These are phyloP conservation scores for Nudaria mundana DNA, from an alignment of 2,888 invertebrate genomes.

Conservation along the genomic window DNA sequence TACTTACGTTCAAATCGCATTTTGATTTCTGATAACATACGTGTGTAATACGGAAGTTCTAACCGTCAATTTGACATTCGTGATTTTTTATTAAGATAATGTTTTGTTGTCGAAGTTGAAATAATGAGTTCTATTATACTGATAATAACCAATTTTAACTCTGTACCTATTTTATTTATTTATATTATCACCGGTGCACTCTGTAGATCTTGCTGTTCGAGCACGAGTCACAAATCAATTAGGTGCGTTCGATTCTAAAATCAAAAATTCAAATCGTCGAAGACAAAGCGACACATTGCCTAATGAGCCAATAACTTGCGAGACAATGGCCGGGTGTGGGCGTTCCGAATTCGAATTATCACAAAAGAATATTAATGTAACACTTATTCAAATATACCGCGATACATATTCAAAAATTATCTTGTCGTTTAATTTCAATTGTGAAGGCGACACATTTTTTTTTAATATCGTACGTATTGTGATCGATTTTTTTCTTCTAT, in stretches of 20 bases:
- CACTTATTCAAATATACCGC: constrained; percentile 77
- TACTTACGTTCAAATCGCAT: constrained; percentile 42
- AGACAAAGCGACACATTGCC: constrained; percentile 69
- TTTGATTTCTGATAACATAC: constrained; percentile 47
- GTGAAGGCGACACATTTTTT: constrained; percentile 65
- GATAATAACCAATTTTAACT: constrained; percentile 21
- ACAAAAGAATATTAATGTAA: constrained; percentile 80
- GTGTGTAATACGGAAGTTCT: constrained; percentile 53
- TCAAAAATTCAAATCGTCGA: constrained; percentile 74
- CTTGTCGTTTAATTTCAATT: constrained; percentile 69
- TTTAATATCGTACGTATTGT: constrained; percentile 55
- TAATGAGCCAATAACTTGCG: constrained; percentile 80
- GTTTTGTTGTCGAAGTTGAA: constrained; percentile 44
- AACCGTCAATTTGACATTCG: constrained; percentile 42
- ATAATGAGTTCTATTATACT: constrained; percentile 28
- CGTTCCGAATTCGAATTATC: constrained; percentile 74
- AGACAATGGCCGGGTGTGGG: constrained; percentile 77
- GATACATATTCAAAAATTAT: constrained; percentile 76
- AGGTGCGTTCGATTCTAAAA: constrained; percentile 63
- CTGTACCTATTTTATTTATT: not conserved
- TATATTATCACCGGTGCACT: constrained; percentile 2
- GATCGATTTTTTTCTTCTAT: constrained; percentile 52
- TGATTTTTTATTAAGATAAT: constrained; percentile 44
- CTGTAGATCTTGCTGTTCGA: constrained; percentile 14
- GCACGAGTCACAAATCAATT: constrained; percentile 57